Evolutionary conservation across 2,797 vertebrate genomes (phyloP), one percentile per base, ranked within the genome.

Genomic region (Cossypha polioptera): DNA sequence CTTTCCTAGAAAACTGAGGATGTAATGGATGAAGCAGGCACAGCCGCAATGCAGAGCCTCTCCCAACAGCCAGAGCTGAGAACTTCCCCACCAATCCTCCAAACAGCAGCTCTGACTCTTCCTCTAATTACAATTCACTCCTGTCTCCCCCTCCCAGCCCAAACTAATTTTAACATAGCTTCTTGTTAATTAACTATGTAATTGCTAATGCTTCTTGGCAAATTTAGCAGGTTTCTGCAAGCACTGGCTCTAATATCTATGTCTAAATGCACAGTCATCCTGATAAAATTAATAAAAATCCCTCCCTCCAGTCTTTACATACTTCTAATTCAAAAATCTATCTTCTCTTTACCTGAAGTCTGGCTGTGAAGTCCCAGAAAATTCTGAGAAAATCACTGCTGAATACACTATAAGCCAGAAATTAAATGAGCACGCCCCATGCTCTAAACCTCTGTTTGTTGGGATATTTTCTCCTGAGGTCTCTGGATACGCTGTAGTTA

Each of bases 171-270:
- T 94, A 96, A 94, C 59, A 77, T 83, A 71, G 86, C 73, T 96
- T 83, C 92, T 96, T 93, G 90, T 95, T 97, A 97, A 97, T 97
- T 96, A 96, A 95, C 94, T 66, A 59, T 0, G 7, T 95, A 95
- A 96, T 94, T 96, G 92, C 94, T 89, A 97, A 96, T 67, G 92
- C 79, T 95, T 88, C 95, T 92, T 95, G 92, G 93, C 90, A 92
- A 91, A 94, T 91, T 94, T 48, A 88, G 88, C 67, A 54, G 65
- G 88, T 94, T 96, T 81, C 88, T 95, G 84, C 50, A 86, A 95
- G 88, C 21, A 21, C 43, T 90, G 80, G 77, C 79, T 94, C 57
- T 90, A 88, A 86, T 88, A 86, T 93, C 77, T 33, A 43, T 55
- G 68, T 72, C 86, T 89, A 90, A 92, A 94, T 88, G 93, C 88